Evolutionary conservation across 2,888 invertebrate genomes (phyloP), one percentile per base, ranked within the genome.

Genomic region (Schrankia costaestrigalis): DNA sequence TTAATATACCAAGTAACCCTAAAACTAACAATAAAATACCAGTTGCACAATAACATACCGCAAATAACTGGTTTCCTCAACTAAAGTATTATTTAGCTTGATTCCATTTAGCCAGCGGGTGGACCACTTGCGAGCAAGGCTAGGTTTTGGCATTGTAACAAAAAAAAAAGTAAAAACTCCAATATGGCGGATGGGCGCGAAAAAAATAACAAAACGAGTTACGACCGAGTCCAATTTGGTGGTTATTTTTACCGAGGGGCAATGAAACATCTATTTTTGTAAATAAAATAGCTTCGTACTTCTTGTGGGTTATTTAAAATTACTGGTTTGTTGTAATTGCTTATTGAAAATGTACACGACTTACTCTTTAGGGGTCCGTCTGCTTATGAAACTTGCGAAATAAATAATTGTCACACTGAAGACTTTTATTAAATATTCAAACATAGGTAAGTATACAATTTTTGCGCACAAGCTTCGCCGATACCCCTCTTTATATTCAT

Each of bases 111-210:
- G 70, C 73, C 67, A 41, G 56, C 46, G 67, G 52, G 48, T 52
- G 49, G 51, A 55, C 61, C 79, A 78, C 72, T 81, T 81, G 80
- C 68, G 31, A 31, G 26, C 77, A 81, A 82, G 82, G 84, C 54
- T 57, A 41, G 44, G 56, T 56, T 71, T 65, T 49, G 50, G 61
- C 60, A 65, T 60, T 54, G 39, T 44, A 45, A 44, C 57, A 63
- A 68, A 60, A 57, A 63, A 67, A 59, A 62, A 61, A 60, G 59
- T 50, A 57, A 67, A 64, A 60, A 60, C 60, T 50, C 46, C 51
- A 71, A 72, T 35, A 74, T 71, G 71, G 70, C 66, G 48, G 28
- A 37, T 39, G 31, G 54, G 46, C 54, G 50, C 47, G 50, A 55
- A 65, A 65, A 28, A 59, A 53, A 50, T 56, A 53, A 60, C 41